Conservation (phyloP, 1,140 invertebrate genomes). For the Lordiphosa stackelbergi region DNA sequence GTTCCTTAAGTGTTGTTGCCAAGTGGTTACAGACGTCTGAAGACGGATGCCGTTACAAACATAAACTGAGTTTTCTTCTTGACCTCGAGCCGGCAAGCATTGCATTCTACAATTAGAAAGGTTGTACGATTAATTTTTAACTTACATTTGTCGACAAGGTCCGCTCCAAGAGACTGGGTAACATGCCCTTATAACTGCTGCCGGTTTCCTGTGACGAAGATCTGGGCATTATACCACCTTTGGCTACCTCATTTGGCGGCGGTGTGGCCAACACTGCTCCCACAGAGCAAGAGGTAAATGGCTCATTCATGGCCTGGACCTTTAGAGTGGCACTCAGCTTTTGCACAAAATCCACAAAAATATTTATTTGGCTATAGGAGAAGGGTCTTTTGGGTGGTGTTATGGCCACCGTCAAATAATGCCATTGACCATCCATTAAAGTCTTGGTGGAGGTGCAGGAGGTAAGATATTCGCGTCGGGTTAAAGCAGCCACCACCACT, state of each 20-base stretch:
- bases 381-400: conserved; percentile 81
- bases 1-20: too few relatives aligned
- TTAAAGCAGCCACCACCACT: conserved; percentile 80
- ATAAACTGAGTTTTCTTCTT: too few relatives aligned
- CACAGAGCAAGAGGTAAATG: conserved; percentile 79
- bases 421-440: conserved; percentile 81
- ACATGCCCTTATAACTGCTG: conserved; percentile 58
- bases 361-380: conserved; percentile 80
- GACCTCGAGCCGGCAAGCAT: too few relatives aligned
- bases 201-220: conserved; percentile 60
- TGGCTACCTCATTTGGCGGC: conserved; percentile 29
- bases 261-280: conserved; percentile 72
- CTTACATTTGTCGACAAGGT: conserved; percentile 71
- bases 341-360: conserved; percentile 82
- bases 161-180: conserved; percentile 75
- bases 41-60: too few relatives aligned
- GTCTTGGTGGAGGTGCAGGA: conserved; percentile 78
- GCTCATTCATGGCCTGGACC: conserved; percentile 80
- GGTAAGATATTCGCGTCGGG: conserved; percentile 80
- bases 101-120: too few relatives aligned
- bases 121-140: too few relatives aligned
- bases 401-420: conserved; percentile 81
- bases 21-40: too few relatives aligned
- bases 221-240: conserved; percentile 36
- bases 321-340: conserved; percentile 80